A percentile compares a stretch with the other conserved stretches of the same genome.
Evolutionary conservation across 2,113 vertebrate species (phyloP).

Genomic region (Urocolius indicus): DNA sequence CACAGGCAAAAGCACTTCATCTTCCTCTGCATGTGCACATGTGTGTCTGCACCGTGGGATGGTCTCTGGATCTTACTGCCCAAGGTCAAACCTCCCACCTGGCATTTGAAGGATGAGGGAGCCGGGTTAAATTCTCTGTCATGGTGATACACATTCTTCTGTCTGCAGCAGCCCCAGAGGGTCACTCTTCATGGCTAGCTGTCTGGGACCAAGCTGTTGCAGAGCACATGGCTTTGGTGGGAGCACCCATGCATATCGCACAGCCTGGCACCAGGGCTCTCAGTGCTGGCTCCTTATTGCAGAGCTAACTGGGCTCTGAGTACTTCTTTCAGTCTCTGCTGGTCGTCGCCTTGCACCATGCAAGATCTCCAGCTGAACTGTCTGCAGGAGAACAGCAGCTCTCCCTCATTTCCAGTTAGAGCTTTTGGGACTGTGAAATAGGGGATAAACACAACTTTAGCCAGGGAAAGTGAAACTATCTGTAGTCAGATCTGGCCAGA

Average conservation of each 20-base stretch:
- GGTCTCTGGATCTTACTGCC: background rate
- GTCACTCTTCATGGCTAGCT: background rate
- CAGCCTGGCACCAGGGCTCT: rapidly evolving
- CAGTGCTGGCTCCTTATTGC: background rate
- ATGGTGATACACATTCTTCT: background rate
- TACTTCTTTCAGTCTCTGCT: background rate
- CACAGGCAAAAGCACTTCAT: constrained; percentile 17
- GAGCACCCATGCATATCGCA: background rate
- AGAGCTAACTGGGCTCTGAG: background rate
- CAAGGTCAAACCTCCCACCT: constrained; percentile 43
- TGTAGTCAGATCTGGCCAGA: background rate
- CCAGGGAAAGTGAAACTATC: background rate
- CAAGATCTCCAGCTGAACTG: background rate
- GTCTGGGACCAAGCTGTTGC: background rate
- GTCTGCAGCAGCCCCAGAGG: background rate
- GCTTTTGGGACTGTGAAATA: background rate
- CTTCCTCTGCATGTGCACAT: background rate
- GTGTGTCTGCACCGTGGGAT: background rate
- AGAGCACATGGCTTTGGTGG: background rate
- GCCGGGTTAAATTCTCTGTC: background rate
- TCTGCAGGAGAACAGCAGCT: background rate
- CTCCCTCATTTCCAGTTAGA: background rate
- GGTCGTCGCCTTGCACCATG: background rate
- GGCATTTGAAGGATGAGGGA: background rate
- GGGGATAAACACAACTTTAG: background rate